Evolutionary conservation across 1,140 invertebrate species (phyloP).

Genomic region (Drosophila yakuba): DNA sequence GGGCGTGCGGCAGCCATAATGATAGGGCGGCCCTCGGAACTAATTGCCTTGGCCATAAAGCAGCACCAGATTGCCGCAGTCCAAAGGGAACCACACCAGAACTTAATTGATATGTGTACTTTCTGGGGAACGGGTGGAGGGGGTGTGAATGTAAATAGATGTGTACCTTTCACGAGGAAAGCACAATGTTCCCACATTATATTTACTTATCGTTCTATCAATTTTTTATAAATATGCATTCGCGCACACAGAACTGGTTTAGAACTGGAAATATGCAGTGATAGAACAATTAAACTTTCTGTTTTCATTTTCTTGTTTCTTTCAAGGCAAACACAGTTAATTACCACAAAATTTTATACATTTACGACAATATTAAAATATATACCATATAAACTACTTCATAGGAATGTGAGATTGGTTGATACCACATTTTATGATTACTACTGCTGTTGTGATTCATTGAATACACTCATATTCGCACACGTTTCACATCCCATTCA

Average conservation of each 20-base stretch:
- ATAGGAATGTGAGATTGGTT: slow-evolving; percentile 23
- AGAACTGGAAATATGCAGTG: not conserved
- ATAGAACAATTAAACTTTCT: not conserved
- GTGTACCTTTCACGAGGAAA: not conserved
- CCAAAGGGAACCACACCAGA: slow-evolving; percentile 23
- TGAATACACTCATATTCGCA: slow-evolving; percentile 6
- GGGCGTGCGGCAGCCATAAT: slow-evolving; percentile 45
- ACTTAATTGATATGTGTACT: slow-evolving; percentile 15
- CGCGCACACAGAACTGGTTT: not conserved
- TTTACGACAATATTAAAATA: no score
- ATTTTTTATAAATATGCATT: slow-evolving; percentile 7
- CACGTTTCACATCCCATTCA: not conserved
- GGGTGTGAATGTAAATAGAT: slow-evolving; percentile 9
- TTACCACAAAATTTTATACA: no score
- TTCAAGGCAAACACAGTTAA: no score
- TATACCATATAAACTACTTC: no score
- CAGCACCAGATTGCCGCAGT: slow-evolving; percentile 50
- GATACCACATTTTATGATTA: slow-evolving; percentile 9
- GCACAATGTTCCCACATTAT: slow-evolving; percentile 2
- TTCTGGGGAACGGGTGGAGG: not conserved
- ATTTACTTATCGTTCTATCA: slow-evolving; percentile 14
- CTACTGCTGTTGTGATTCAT: slow-evolving; percentile 24
- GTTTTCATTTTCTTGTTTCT: no score
- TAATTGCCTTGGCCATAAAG: slow-evolving; percentile 62
- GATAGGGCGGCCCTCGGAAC: slow-evolving; percentile 38